phyloP scores from a whole-genome alignment of 1,140 invertebrate species.

The Harpegnathos saltator region DNA sequence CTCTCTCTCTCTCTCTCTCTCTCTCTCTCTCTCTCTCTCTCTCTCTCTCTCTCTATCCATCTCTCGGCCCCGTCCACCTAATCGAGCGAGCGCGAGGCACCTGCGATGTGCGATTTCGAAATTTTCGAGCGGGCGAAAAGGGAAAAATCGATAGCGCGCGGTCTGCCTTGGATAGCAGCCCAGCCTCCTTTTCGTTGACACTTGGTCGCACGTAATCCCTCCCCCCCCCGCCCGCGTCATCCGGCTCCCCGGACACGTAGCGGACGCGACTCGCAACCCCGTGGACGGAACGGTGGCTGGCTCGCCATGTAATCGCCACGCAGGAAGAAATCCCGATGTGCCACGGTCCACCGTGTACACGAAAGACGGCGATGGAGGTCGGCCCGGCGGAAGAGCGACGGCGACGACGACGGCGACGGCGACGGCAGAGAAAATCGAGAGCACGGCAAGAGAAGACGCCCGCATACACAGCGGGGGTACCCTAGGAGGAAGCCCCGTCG shows the following conservation, averaged over 20 bases:
- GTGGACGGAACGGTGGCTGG: not conserved
- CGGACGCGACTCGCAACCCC: conserved; percentile 15
- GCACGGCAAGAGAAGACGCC: not conserved
- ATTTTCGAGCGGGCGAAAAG: conserved; percentile 70
- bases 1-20: conserved; percentile 36
- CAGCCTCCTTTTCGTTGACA: conserved; percentile 25
- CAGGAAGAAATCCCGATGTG: conserved; percentile 72
- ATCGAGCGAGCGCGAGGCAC: not conserved
- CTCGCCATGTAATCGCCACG: conserved; percentile 64
- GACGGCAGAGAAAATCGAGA: not conserved
- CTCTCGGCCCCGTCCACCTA: conserved; percentile 19
- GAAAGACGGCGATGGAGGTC: not conserved
- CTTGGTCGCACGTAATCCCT: conserved; percentile 51
- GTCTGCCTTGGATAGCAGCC: not conserved
- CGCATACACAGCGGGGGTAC: conserved; percentile 21
- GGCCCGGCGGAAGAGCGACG: no score
- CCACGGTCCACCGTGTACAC: not conserved
- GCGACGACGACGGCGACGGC: not conserved
- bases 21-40: conserved; percentile 32
- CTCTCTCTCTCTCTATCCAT: conserved; percentile 25
- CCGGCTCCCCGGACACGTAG: conserved; percentile 57
- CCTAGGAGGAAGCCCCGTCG: not conserved
- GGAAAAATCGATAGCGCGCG: conserved; percentile 62
- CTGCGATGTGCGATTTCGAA: conserved; percentile 65
- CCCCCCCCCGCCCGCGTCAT: conserved; percentile 34